Percentiles rank a stretch among this genome's conserved stretches.
Conservation (phyloP, 2,797 vertebrate species). For the Oophaga sylvatica region DNA sequence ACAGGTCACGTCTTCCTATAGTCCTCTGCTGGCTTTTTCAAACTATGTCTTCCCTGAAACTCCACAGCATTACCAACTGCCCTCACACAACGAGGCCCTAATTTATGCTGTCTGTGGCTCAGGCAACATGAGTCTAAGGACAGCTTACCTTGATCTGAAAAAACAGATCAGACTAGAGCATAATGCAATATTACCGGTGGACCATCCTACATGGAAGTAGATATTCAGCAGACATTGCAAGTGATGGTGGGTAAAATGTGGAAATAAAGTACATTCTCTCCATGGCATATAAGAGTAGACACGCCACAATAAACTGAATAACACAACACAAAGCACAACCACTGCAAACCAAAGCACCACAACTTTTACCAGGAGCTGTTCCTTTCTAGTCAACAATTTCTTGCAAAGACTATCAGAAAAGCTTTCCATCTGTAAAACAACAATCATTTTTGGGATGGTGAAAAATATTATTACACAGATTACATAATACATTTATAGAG, state of each 20-base stretch:
- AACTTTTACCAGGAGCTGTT: constrained; percentile 80
- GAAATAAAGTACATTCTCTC: background rate
- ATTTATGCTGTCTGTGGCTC: too few species aligned
- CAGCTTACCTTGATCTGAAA: too few species aligned
- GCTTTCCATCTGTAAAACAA: constrained; percentile 80
- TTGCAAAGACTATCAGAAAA: constrained; percentile 76
- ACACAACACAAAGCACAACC: constrained; percentile 5
- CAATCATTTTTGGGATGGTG: background rate
- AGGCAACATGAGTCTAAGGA: too few species aligned
- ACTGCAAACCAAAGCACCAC: constrained; percentile 37
- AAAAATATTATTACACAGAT: background rate
- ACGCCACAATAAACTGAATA: background rate
- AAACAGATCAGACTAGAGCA: too few species aligned
- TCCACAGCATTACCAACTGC: too few species aligned
- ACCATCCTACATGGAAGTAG: background rate
- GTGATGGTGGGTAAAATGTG: background rate
- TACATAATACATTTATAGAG: too few species aligned
- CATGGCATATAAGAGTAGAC: background rate
- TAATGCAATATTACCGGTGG: background rate
- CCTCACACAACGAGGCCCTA: too few species aligned
- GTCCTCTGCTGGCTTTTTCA: too few species aligned
- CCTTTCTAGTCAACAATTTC: constrained; percentile 71
- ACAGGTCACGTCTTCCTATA: too few species aligned
- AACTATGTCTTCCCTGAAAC: too few species aligned
- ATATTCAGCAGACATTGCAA: background rate